A percentile compares a stretch with the other conserved stretches of the same genome.
Evolutionary conservation across 2,888 invertebrate species (phyloP).

Genomic region (Troglohyphantes excavatus): DNA sequence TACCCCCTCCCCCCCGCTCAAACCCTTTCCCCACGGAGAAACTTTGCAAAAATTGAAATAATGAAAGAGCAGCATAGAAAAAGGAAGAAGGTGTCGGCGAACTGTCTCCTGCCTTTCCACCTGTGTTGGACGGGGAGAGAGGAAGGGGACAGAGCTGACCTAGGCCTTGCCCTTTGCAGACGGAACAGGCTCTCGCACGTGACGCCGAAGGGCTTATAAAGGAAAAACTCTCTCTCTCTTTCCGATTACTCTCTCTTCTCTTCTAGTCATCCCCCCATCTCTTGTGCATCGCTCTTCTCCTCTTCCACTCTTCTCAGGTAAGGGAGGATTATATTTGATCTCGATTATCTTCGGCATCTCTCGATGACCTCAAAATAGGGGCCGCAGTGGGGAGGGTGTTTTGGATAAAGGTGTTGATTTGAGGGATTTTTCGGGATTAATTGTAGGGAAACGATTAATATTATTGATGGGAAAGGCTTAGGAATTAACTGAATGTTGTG

Average conservation of each 20-base stretch:
- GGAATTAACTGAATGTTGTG: too few species aligned
- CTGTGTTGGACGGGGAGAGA: not conserved
- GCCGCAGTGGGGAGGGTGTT: too few species aligned
- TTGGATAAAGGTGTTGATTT: too few species aligned
- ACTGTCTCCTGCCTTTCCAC: constrained; percentile 8
- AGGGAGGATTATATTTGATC: not conserved
- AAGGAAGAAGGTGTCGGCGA: constrained; percentile 34
- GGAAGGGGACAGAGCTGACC: constrained; percentile 40
- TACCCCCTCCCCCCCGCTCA: too few species aligned
- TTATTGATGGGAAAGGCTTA: too few species aligned
- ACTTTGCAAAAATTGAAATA: not conserved
- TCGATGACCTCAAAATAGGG: not conserved
- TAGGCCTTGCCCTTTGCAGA: constrained; percentile 69
- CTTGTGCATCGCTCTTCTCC: not conserved
- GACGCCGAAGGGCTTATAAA: constrained; percentile 62
- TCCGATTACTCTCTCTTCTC: constrained; percentile 48
- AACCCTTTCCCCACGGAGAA: too few species aligned
- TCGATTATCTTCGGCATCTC: not conserved
- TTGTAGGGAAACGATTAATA: too few species aligned
- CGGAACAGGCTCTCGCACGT: constrained; percentile 70
- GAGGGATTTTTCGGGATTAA: too few species aligned
- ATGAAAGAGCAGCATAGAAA: too few species aligned
- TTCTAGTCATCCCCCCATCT: constrained; percentile 53
- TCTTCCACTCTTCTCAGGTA: constrained; percentile 1
- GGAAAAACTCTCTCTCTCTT: constrained; percentile 49